Conservation (phyloP, 2,888 invertebrate species). For the Drosophila demipolita region DNA sequence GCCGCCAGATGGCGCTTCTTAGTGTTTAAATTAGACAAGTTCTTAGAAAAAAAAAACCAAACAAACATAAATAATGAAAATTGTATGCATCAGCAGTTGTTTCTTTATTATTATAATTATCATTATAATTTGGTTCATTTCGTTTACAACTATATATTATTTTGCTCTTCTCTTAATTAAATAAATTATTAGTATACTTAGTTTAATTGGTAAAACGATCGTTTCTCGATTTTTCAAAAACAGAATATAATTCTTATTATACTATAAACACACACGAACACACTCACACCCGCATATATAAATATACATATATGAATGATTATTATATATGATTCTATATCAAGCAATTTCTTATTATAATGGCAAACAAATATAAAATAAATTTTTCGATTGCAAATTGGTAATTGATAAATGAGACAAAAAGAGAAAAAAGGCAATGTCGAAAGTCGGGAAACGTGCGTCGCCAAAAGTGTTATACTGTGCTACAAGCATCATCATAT, state of each 20-base stretch:
- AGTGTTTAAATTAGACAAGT: slow-evolving; percentile 70
- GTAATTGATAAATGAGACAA: slow-evolving; percentile 5
- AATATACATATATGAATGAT: background rate
- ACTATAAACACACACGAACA: slow-evolving; percentile 41
- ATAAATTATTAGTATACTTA: slow-evolving; percentile 55
- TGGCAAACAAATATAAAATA: slow-evolving; percentile 22
- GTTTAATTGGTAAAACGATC: slow-evolving; percentile 55
- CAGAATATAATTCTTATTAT: slow-evolving; percentile 58
- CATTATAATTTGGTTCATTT: slow-evolving; percentile 17
- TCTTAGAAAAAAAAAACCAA: slow-evolving; percentile 36
- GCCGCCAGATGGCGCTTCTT: slow-evolving; percentile 45
- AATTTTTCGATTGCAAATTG: slow-evolving; percentile 47
- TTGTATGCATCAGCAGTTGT: slow-evolving; percentile 52
- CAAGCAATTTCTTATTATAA: slow-evolving; percentile 44
- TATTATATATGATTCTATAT: slow-evolving; percentile 8
- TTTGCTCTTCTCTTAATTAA: slow-evolving; percentile 45
- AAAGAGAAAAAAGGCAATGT: background rate
- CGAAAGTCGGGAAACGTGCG: slow-evolving; percentile 19
- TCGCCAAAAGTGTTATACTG: slow-evolving; percentile 66
- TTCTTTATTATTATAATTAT: slow-evolving; percentile 25
- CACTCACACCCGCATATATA: slow-evolving; percentile 30
- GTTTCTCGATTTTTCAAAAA: slow-evolving; percentile 60
- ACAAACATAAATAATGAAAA: slow-evolving; percentile 23
- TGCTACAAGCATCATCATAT: slow-evolving; percentile 67
- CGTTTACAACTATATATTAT: slow-evolving; percentile 13